Percentiles rank a stretch among this genome's conserved stretches.
Conservation (phyloP, 2,113 vertebrate genomes). For the Rhinichthys klamathensis region DNA sequence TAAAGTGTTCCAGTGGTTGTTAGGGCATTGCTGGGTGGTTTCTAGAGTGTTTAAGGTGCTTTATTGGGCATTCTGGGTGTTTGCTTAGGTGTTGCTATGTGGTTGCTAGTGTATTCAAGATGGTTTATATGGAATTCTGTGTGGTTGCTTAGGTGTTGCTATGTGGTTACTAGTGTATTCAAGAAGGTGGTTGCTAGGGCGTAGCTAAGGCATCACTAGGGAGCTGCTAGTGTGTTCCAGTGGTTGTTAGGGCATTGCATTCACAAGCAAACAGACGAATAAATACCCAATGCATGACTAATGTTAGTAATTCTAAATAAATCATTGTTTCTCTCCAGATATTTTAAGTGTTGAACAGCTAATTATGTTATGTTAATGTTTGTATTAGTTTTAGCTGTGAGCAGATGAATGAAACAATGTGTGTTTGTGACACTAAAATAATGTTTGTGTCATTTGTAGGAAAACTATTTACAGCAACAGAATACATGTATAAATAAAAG, state of each 20-base stretch:
- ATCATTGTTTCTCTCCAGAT: not conserved
- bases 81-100: not conserved
- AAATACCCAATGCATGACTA: not conserved
- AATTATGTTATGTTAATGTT: not conserved
- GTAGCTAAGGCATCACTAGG: not conserved
- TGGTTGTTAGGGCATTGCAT: not conserved
- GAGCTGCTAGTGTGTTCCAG: no score
- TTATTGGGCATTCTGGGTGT: not conserved
- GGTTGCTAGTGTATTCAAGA: not conserved
- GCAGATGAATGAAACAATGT: not conserved
- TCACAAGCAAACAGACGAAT: not conserved
- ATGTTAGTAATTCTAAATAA: not conserved
- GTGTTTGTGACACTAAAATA: conserved; percentile 10
- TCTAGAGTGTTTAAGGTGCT: not conserved
- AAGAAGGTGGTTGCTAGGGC: not conserved
- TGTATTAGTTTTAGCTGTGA: not conserved
- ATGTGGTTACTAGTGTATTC: not conserved
- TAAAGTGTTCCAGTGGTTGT: not conserved
- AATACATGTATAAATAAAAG: not conserved
- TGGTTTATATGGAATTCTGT: not conserved
- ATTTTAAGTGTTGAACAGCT: not conserved
- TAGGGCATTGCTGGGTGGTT: not conserved
- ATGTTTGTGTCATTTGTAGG: not conserved
- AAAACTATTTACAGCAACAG: not conserved
- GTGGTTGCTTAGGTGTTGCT: no score